These are phyloP conservation scores for Hartigia nigra DNA, from an alignment of 2,888 invertebrate genomes.

Conservation along the genomic window DNA sequence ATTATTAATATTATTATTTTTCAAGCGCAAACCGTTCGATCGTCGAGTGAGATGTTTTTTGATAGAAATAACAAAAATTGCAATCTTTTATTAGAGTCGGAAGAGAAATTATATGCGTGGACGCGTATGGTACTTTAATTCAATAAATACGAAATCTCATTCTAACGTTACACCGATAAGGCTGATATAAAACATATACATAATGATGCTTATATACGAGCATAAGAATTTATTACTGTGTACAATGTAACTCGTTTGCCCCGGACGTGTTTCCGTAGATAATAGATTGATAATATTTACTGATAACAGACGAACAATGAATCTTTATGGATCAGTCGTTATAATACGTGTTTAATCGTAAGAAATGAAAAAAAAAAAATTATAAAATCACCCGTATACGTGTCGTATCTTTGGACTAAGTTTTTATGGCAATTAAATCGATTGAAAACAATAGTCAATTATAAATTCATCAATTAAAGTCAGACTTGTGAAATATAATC, in stretches of 20 bases:
- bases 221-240: neutral
- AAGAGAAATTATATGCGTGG: neutral
- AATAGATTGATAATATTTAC: neutral
- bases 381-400: neutral
- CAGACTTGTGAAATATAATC: neutral
- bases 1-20: neutral
- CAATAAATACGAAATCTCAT: neutral
- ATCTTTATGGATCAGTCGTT: neutral
- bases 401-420: neutral
- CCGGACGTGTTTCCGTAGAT: neutral
- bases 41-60: neutral
- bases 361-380: neutral
- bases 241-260: neutral
- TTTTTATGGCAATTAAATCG: neutral
- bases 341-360: neutral
- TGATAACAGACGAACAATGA: neutral
- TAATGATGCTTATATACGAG: neutral
- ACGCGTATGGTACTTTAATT: neutral
- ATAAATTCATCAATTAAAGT: neutral
- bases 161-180: constrained; percentile 4
- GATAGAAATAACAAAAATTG: neutral
- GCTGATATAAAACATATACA: constrained; percentile 4
- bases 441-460: neutral
- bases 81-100: neutral
- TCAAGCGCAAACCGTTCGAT: neutral